These are phyloP conservation scores for Laspeyria flexula DNA, from an alignment of 2,888 invertebrate species.

Conservation along the genomic window DNA sequence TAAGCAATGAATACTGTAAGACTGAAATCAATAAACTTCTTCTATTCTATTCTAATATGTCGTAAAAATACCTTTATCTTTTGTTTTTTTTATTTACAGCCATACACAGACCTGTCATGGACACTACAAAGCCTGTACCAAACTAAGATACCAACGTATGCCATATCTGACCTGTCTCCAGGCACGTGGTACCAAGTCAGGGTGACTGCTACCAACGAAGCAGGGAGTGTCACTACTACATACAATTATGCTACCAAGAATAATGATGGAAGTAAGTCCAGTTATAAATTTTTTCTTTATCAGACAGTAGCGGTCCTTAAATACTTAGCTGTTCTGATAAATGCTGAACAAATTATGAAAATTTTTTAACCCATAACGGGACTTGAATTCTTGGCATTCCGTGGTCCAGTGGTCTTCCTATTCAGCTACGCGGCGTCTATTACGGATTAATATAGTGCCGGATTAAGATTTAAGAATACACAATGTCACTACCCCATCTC, in stretches of 20 bases:
- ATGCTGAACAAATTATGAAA: no score
- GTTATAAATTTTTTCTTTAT: not conserved
- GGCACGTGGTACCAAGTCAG: slow-evolving; percentile 88
- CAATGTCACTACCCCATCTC: no score
- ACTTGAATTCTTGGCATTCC: no score
- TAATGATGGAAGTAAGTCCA: slow-evolving; percentile 84
- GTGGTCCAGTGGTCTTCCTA: no score
- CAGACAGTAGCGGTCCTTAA: no score
- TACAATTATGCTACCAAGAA: slow-evolving; percentile 87
- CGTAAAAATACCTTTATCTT: not conserved
- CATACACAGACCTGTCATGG: slow-evolving; percentile 63
- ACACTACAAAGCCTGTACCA: slow-evolving; percentile 58
- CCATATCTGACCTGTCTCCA: slow-evolving; percentile 82
- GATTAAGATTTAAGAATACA: no score
- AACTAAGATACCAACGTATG: slow-evolving; percentile 63
- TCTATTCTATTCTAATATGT: not conserved
- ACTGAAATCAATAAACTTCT: no score
- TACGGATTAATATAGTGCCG: no score
- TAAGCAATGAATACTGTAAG: no score
- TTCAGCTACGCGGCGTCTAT: no score
- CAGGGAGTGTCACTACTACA: slow-evolving; percentile 85
- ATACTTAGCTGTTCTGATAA: no score
- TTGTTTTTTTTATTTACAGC: slow-evolving; percentile 31
- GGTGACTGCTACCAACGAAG: slow-evolving; percentile 87
- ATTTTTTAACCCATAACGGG: no score